These are phyloP conservation scores for Tetragonula carbonaria DNA, from an alignment of 2,888 invertebrate genomes.

Conservation along the genomic window DNA sequence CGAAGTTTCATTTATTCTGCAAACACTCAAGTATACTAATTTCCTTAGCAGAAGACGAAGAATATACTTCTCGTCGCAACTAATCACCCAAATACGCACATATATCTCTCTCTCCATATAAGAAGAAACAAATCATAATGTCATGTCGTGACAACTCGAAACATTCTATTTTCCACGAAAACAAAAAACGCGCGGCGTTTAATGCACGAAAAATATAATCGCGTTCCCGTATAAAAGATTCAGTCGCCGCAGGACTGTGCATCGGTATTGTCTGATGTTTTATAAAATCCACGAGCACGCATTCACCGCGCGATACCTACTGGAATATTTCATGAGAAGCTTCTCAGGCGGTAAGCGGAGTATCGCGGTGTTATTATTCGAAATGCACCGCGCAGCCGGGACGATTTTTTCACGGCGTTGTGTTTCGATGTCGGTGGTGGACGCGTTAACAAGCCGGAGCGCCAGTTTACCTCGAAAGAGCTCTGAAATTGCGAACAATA, in stretches of 20 bases:
- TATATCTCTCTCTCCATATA: no score
- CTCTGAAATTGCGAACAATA: slow-evolving; percentile 53
- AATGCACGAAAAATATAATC: neutral
- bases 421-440: slow-evolving; percentile 3
- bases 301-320: neutral
- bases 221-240: neutral
- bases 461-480: slow-evolving; percentile 18
- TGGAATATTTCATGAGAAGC: neutral
- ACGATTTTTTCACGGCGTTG: neutral
- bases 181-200: no score
- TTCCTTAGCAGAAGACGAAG: no score
- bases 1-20: no score
- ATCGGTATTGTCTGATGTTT: neutral
- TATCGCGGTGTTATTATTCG: neutral
- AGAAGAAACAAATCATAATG: no score
- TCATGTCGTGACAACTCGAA: no score
- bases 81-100: no score
- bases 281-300: neutral
- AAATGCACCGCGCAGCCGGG: neutral
- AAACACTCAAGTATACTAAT: no score
- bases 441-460: slow-evolving; percentile 33
- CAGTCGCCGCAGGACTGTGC: neutral
- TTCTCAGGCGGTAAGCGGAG: neutral
- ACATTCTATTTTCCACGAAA: no score
- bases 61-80: no score